phyloP scores from a whole-genome alignment of 2,888 invertebrate species.

The Cremastinae sp. region DNA sequence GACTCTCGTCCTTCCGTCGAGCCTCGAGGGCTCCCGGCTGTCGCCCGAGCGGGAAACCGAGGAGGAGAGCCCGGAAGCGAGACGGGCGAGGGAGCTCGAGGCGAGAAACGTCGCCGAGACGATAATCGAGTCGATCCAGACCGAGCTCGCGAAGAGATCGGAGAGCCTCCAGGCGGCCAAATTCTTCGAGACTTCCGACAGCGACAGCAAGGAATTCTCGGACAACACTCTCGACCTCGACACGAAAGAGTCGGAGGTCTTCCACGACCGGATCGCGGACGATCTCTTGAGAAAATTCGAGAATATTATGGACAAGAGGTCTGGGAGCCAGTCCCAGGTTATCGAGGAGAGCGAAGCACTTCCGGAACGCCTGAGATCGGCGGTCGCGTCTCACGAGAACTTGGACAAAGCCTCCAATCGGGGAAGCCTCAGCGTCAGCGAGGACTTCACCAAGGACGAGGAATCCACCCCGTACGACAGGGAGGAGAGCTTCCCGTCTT shows the following conservation, averaged over 20 bases:
- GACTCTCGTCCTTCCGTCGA: conserved; percentile 54
- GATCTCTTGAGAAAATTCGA: conserved; percentile 75
- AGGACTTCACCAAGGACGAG: conserved; percentile 76
- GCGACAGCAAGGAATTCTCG: conserved; percentile 62
- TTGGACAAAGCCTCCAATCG: conserved; percentile 68
- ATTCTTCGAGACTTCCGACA: conserved; percentile 48
- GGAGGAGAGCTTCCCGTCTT: conserved; percentile 69
- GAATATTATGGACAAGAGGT: conserved; percentile 65
- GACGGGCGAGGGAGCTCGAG: conserved; percentile 65
- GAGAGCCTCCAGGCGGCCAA: conserved; percentile 62
- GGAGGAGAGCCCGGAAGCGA: conserved; percentile 61
- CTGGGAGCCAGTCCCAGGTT: conserved; percentile 61
- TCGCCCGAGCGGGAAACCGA: conserved; percentile 51
- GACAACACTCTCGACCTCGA: conserved; percentile 61
- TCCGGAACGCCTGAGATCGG: conserved; percentile 25
- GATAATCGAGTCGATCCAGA: conserved; percentile 75
- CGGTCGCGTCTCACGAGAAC: conserved; percentile 59
- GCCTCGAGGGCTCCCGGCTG: conserved; percentile 57
- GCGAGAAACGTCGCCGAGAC: conserved; percentile 74
- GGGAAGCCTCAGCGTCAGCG: conserved; percentile 74
- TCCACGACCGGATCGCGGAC: conserved; percentile 74
- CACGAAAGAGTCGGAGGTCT: conserved; percentile 65
- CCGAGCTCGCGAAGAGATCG: conserved; percentile 72
- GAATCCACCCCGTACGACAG: conserved; percentile 72
- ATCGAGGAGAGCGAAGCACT: conserved; percentile 57